Base-by-base conservation (phyloP, 2,797 vertebrate species). In the Cirrhinus molitorella region DNA sequence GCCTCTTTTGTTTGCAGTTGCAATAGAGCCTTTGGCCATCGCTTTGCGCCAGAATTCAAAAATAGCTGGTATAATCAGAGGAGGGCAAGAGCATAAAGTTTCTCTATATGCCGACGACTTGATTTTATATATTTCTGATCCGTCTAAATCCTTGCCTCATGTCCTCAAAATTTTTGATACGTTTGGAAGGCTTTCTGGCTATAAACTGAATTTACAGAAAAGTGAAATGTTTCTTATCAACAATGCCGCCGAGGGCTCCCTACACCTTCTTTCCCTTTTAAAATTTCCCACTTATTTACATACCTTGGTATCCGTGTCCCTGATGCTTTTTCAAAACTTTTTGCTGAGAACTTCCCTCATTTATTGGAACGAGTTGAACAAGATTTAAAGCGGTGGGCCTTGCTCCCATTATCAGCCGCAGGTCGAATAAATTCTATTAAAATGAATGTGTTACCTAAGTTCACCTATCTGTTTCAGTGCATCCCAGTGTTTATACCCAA, bases 401-500 rank as follows among this genome's bases (percentile, higher is more conserved):
- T 13, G 25, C n/a, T 72, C 9, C 37, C 43, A 28, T n/a, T 72
- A 43, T 72, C 68, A 45, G 31, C 49, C 0, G 43, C 70, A 23
- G 70, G 8, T 40, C 0, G 10, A n/a, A 72, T 72, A n/a, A 72
- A 72, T n/a, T 23, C n/a, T 9, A n/a, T 72, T 21, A 45, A 49
- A 72, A 72, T 72, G 23, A 49, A 72, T 28, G 47, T 43, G 43
- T n/a, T 72, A 3, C 68, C 34, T 25, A 72, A 45, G 14, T 47
- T 72, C 3, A 40, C 43, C 13, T 72, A 28, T 72, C 3, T 49
- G 13, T 49, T 72, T 25, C 23, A 49, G 40, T 4, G 8, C 1
- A 19, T 72, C 17, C 43, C 23, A 23, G 47, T 49, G 5, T 72
- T 49, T 45, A 72, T 72, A 28, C 70, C 43, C 40, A 72, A 11